These are phyloP conservation scores for Goniozus legneri DNA, from an alignment of 1,140 invertebrate species.

Conservation along the genomic window DNA sequence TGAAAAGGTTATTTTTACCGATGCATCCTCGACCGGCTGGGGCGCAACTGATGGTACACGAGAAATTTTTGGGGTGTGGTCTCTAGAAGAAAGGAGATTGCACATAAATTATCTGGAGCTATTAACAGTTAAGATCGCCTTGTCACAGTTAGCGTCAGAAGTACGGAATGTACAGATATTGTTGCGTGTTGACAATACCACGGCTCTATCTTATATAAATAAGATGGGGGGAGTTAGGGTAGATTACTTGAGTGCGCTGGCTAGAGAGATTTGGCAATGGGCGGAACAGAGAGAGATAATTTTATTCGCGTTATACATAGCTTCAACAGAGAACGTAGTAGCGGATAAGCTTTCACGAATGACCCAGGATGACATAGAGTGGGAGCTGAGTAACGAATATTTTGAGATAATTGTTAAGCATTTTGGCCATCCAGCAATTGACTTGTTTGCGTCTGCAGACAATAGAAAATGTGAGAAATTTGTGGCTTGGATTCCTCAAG, in stretches of 20 bases:
- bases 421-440: conserved; percentile 5
- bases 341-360: background rate
- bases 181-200: conserved; percentile 5
- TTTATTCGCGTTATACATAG: conserved; percentile 5
- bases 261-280: background rate
- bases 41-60: conserved; percentile 4
- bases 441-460: conserved; percentile 1
- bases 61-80: background rate
- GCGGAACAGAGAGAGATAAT: background rate
- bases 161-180: background rate
- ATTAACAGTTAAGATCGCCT: background rate
- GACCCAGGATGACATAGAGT: background rate
- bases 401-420: background rate
- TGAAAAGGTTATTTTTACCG: conserved; percentile 20
- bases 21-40: conserved; percentile 26
- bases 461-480: conserved; percentile 5
- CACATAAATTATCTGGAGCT: background rate
- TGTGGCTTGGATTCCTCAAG: background rate
- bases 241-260: background rate
- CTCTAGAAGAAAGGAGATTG: background rate
- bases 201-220: conserved; percentile 7
- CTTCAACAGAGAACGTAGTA: background rate
- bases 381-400: background rate
- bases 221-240: background rate
- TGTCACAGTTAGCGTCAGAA: background rate